A percentile compares a stretch with the other conserved stretches of the same genome.
These are phyloP conservation scores for Chlorops oryzae DNA, from an alignment of 1,140 invertebrate genomes.

Conservation along the genomic window DNA sequence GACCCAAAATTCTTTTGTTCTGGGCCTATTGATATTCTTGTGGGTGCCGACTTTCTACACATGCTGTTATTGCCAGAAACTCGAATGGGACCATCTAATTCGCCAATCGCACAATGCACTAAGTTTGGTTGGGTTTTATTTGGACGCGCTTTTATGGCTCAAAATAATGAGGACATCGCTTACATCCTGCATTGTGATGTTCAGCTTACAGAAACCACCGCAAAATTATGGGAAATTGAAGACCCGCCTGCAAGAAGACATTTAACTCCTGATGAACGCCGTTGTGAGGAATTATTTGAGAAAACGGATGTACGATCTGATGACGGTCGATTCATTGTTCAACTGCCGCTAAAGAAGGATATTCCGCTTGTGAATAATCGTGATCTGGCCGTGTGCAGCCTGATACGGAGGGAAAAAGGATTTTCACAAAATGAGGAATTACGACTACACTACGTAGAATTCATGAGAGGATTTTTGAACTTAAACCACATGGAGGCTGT, in stretches of 20 bases:
- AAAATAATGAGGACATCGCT: not conserved
- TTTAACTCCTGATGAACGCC: not conserved
- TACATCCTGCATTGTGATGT: not conserved
- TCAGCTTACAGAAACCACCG: not conserved
- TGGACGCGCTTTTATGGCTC: not conserved
- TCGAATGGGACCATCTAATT: not conserved
- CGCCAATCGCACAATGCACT: conserved; percentile 1
- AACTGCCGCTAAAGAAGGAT: not conserved
- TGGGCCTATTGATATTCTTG: not conserved
- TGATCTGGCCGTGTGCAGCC: not conserved
- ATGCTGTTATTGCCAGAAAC: not conserved
- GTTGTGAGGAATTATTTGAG: not conserved
- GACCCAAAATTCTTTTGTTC: not conserved
- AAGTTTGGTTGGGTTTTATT: conserved; percentile 5
- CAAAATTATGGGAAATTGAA: not conserved
- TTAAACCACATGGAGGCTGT: conserved; percentile 32
- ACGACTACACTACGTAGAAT: conserved; percentile 15
- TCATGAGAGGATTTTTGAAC: conserved; percentile 30
- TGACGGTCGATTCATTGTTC: conserved; percentile 7
- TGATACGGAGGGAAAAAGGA: not conserved
- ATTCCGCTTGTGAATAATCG: not conserved
- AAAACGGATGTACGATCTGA: not conserved
- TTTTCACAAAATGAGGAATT: not conserved
- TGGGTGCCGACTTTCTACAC: not conserved
- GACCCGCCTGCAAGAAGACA: not conserved